Percentiles rank a stretch among this genome's conserved stretches.
Evolutionary conservation across 23 tunicate species (phyloP).

Genomic region (Corella eumyota): DNA sequence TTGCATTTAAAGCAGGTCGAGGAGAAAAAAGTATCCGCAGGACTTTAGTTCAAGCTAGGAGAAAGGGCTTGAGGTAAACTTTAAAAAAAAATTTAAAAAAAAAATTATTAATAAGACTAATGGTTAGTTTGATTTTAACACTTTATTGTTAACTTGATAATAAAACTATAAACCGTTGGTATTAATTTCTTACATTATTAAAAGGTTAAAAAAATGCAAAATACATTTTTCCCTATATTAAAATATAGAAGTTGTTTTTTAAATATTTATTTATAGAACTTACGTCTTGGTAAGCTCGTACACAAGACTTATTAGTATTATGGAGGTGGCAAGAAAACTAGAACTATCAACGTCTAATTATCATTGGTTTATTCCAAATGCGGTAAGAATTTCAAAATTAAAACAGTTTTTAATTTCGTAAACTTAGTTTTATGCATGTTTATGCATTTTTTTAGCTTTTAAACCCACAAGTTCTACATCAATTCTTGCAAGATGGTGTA

Average conservation of each 20-base stretch:
- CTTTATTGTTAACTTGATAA: background rate
- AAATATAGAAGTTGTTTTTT: background rate
- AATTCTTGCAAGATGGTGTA: constrained; percentile 41
- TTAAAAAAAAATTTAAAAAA: too few species aligned
- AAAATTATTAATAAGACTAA: too few species aligned
- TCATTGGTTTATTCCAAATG: constrained; percentile 64
- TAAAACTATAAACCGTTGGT: background rate
- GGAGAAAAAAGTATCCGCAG: constrained; percentile 22
- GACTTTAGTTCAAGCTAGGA: constrained; percentile 34
- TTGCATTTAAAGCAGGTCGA: constrained; percentile 29
- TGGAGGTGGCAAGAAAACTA: constrained; percentile 32
- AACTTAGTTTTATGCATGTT: background rate
- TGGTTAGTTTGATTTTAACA: too few species aligned
- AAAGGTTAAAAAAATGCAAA: too few species aligned
- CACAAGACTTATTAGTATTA: constrained; percentile 24
- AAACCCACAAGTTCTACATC: constrained; percentile 34
- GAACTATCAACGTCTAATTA: constrained; percentile 34
- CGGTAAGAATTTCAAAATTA: constrained; percentile 14
- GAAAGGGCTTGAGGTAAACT: constrained; percentile 36
- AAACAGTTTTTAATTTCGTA: background rate
- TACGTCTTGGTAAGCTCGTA: constrained; percentile 44
- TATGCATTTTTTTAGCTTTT: constrained; percentile 11
- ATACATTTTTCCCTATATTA: too few species aligned
- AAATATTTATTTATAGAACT: constrained; percentile 3
- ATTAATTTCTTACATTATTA: too few species aligned